These are phyloP conservation scores for Brevipalpus yothersi DNA, from an alignment of 1,140 invertebrate species.

Conservation along the genomic window DNA sequence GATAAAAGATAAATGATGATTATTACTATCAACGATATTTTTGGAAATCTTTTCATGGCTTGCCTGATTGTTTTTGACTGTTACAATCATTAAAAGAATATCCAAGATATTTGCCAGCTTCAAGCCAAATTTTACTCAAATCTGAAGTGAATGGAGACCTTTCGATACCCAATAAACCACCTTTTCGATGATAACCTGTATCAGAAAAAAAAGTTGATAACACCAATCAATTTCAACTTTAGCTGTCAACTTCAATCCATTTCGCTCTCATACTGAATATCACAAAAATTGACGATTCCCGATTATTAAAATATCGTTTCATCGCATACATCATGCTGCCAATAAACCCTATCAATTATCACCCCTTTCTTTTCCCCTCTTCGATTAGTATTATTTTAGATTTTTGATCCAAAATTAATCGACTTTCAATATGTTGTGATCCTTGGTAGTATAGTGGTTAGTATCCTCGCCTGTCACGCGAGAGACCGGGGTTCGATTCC, in stretches of 20 bases:
- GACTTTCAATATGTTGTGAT: not conserved
- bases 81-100: constrained; percentile 56
- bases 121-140: constrained; percentile 59
- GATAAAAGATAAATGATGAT: not conserved
- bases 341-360: no score
- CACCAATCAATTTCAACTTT: not conserved
- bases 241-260: no score
- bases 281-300: no score
- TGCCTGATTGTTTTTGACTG: constrained; percentile 40
- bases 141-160: constrained; percentile 39
- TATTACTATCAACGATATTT: not conserved
- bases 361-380: no score
- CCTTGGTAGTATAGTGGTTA: not conserved
- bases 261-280: no score
- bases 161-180: constrained; percentile 56
- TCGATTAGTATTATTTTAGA: no score
- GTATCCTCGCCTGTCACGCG: constrained; percentile 1
- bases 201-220: not conserved
- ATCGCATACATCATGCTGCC: no score
- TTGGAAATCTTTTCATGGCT: not conserved
- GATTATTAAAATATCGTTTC: no score
- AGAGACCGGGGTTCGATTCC: not conserved
- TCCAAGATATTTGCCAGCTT: constrained; percentile 51
- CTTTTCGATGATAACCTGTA: constrained; percentile 35
- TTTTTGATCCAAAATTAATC: no score